Percentiles rank a stretch among this genome's conserved stretches.
Evolutionary conservation across 2,888 invertebrate species (phyloP).

Genomic region (Eupeodes latifasciatus): DNA sequence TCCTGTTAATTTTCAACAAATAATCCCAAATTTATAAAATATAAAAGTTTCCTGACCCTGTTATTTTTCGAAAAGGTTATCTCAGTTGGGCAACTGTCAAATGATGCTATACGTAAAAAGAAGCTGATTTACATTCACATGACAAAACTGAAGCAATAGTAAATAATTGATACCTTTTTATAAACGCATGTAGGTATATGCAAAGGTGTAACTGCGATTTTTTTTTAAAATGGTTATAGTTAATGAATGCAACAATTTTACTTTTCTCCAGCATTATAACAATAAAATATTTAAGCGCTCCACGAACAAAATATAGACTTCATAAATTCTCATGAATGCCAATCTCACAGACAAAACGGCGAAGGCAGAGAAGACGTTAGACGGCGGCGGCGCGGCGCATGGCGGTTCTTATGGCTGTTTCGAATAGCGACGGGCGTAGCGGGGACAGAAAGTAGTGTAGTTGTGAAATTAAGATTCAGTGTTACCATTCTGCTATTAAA

Average conservation of each 20-base stretch:
- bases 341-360: conserved; percentile 14
- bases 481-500: background rate
- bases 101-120: no score
- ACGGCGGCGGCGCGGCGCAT: no score
- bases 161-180: background rate
- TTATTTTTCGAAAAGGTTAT: no score
- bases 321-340: conserved; percentile 69
- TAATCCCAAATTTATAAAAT: no score
- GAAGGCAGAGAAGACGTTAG: background rate
- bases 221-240: background rate
- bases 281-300: conserved; percentile 58
- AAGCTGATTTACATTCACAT: no score
- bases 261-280: conserved; percentile 14
- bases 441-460: no score
- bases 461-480: background rate
- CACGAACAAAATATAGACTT: conserved; percentile 67
- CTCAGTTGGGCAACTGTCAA: no score
- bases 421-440: no score
- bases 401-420: background rate
- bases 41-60: no score
- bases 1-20: no score
- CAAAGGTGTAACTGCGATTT: no score
- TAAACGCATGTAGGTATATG: background rate
- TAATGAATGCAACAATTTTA: background rate
- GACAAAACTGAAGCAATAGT: background rate